Evolutionary conservation across 1,140 invertebrate genomes (phyloP), one percentile per base, ranked within the genome.

Genomic region (Drosophila lacertosa): DNA sequence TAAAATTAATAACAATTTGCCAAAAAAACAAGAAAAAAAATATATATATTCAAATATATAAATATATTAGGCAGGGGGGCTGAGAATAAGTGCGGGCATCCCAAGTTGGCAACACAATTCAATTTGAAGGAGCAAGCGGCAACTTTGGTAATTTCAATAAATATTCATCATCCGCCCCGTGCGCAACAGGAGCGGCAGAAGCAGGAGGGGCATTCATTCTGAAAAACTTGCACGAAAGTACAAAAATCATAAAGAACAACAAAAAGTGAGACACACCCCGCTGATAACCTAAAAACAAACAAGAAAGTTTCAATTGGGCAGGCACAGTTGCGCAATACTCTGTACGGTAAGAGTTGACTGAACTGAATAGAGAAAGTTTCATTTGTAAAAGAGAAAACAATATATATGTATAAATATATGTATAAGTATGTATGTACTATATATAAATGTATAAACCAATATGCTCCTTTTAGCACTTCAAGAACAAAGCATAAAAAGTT

Each of bases 141-240:
- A 86, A 86, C 78, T 88, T 88, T 88, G 78, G 82, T 88, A 88
- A 88, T 89, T 88, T 89, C 82, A 89, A 88, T 88, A 88, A 88
- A 88, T 88, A 88, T 88, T 88, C 82, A 88, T 88, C 82, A 89
- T 88, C 60, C 82, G 77, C 73, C 73, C 74, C 70, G 82, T 88
- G 73, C 74, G 53, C 63, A 77, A 45, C 63, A 62, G 37, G 6
- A 68, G 26, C n/a, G 33, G 39, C 16, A 48, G 7, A 10, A 53
- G 5, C 59, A 44, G 29, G 39, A 48, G 66, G 66, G 29, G 78
- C 76, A 84, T 84, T 83, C 71, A 75, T 83, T 79, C 54, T 72
- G 60, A 63, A 74, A 86, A 86, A 76, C 73, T 86, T 62, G 40
- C 50, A 66, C 33, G 24, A 45, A 48, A 74, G 51, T 68, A 86